Conservation (phyloP, 2,113 vertebrate species). For the Mesitornis unicolor region DNA sequence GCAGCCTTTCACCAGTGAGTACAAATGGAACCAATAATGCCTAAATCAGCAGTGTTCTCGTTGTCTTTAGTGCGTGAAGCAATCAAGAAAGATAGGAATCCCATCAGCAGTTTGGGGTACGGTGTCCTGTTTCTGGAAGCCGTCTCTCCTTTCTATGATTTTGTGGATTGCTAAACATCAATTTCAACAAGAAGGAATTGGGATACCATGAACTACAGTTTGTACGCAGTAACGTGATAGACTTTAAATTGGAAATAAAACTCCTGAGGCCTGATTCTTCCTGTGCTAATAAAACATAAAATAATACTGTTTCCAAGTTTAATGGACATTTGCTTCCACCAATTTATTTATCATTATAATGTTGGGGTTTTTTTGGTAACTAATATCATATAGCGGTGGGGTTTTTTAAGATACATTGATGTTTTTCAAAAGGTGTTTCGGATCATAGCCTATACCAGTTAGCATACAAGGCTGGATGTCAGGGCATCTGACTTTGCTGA, state of each 20-base stretch:
- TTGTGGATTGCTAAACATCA: neutral
- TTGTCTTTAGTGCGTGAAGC: neutral
- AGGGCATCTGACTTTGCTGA: neutral
- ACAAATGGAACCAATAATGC: neutral
- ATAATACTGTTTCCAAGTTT: neutral
- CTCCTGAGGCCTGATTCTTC: neutral
- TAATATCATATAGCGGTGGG: neutral
- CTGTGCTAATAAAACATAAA: neutral
- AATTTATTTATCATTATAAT: neutral
- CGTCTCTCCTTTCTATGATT: neutral
- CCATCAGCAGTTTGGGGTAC: neutral
- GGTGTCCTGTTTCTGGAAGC: neutral
- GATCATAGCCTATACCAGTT: neutral
- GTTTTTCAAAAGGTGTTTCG: neutral
- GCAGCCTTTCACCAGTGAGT: slow-evolving; percentile 95
- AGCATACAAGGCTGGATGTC: neutral
- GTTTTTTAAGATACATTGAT: neutral
- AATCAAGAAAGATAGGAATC: neutral
- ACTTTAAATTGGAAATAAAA: neutral
- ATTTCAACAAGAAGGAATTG: neutral
- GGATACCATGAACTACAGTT: neutral
- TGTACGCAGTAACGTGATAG: neutral
- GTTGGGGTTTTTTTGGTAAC: neutral
- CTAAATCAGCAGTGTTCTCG: neutral
- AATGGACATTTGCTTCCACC: neutral